Percentiles rank a stretch among this genome's conserved stretches.
phyloP scores from a whole-genome alignment of 2,113 vertebrate genomes.

The Nasalis larvatus region DNA sequence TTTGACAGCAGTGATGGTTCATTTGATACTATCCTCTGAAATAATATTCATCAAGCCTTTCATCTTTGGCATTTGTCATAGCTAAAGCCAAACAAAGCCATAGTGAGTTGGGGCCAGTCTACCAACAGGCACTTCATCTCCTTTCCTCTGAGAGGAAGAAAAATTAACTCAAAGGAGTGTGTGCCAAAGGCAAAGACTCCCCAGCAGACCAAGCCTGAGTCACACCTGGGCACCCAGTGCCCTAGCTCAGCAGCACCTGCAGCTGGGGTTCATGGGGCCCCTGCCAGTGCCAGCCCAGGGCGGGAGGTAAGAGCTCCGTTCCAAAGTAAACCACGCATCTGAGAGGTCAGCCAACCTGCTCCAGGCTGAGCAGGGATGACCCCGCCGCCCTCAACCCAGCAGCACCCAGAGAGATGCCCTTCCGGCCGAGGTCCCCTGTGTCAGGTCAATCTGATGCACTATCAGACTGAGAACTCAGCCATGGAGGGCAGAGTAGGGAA shows the following conservation, averaged over 20 bases:
- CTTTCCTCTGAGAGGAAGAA: rapidly evolving
- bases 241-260: not conserved
- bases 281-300: rapidly evolving
- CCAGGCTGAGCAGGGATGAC: too few relatives aligned
- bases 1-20: not conserved
- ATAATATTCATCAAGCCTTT: not conserved
- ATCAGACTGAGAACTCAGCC: not conserved
- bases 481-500: not conserved
- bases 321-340: not conserved
- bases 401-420: not conserved
- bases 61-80: not conserved
- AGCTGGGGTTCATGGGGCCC: rapidly evolving
- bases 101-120: not conserved
- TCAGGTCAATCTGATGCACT: not conserved
- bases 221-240: not conserved
- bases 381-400: not conserved
- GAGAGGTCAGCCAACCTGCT: rapidly evolving
- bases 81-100: not conserved
- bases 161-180: rapidly evolving
- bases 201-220: rapidly evolving
- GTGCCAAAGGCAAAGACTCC: not conserved
- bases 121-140: not conserved
- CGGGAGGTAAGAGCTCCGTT: rapidly evolving
- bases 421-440: rapidly evolving
- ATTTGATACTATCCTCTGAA: not conserved